Percentiles rank a stretch among this genome's conserved stretches.
phyloP scores from a whole-genome alignment of 2,888 invertebrate species.

The Notodonta dromedarius region DNA sequence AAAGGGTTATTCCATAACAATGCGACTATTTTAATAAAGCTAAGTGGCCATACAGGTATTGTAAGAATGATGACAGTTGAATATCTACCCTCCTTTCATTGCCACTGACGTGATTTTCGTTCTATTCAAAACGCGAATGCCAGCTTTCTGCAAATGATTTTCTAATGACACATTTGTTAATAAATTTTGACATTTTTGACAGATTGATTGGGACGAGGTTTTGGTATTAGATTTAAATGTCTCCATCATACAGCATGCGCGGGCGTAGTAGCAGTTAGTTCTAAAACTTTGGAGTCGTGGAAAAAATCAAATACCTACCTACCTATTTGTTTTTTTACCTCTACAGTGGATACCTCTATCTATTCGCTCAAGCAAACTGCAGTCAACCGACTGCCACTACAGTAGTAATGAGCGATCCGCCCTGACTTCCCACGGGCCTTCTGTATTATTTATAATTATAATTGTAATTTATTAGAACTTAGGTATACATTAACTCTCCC shows the following conservation, averaged over 20 bases:
- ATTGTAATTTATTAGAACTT: too few relatives aligned
- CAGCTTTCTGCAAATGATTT: conserved; percentile 18
- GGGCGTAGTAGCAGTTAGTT: too few relatives aligned
- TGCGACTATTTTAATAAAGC: conserved; percentile 13
- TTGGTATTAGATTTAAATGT: not conserved
- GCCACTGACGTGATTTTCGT: conserved; percentile 20
- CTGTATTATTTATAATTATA: too few relatives aligned
- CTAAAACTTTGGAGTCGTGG: too few relatives aligned
- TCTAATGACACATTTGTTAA: conserved; percentile 17
- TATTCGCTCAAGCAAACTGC: too few relatives aligned
- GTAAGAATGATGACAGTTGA: conserved; percentile 19
- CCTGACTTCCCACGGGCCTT: too few relatives aligned
- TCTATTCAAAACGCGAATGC: conserved; percentile 17
- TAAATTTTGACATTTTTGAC: conserved; percentile 19
- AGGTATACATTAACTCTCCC: too few relatives aligned
- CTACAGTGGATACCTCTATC: too few relatives aligned
- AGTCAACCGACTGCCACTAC: too few relatives aligned
- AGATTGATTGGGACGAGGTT: conserved; percentile 13
- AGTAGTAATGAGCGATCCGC: too few relatives aligned
- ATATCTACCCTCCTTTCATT: conserved; percentile 25
- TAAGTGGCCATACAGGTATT: conserved; percentile 17
- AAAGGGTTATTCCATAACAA: not conserved
- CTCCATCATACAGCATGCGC: not conserved
- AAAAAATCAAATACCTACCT: too few relatives aligned
- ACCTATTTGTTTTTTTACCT: too few relatives aligned